phyloP scores from a whole-genome alignment of 1,140 invertebrate species.

The Drosophila elegans region DNA sequence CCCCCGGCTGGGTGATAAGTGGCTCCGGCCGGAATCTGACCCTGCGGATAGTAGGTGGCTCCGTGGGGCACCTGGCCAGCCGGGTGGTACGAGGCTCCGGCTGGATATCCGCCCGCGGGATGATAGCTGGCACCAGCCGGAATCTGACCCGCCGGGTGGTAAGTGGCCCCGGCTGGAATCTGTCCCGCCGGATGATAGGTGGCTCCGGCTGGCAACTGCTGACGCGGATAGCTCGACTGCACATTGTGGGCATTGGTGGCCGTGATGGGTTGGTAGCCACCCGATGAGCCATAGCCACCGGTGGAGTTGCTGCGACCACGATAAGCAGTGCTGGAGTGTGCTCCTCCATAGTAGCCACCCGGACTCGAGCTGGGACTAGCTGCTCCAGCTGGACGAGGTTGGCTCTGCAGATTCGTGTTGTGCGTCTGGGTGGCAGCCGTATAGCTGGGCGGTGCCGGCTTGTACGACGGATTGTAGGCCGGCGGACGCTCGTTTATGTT shows the following conservation, averaged over 20 bases:
- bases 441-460: conserved; percentile 58
- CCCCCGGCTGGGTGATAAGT: conserved; percentile 64
- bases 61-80: conserved; percentile 53
- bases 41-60: conserved; percentile 58
- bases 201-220: conserved; percentile 63
- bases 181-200: conserved; percentile 67
- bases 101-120: conserved; percentile 20
- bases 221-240: conserved; percentile 74
- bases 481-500: conserved; percentile 76
- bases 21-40: conserved; percentile 57
- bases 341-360: conserved; percentile 34
- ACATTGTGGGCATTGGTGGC: conserved; percentile 67
- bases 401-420: conserved; percentile 33
- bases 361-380: conserved; percentile 7
- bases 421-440: conserved; percentile 54
- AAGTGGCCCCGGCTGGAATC: conserved; percentile 66
- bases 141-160: conserved; percentile 45
- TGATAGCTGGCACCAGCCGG: conserved; percentile 31
- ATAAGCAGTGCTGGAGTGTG: conserved; percentile 46
- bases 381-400: conserved; percentile 14
- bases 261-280: conserved; percentile 59
- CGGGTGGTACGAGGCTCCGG: conserved; percentile 65
- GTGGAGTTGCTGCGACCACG: conserved; percentile 65
- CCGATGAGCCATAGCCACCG: conserved; percentile 52
- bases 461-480: conserved; percentile 71